These are phyloP conservation scores for Habropoda laboriosa DNA, from an alignment of 1,140 invertebrate species.

Conservation along the genomic window DNA sequence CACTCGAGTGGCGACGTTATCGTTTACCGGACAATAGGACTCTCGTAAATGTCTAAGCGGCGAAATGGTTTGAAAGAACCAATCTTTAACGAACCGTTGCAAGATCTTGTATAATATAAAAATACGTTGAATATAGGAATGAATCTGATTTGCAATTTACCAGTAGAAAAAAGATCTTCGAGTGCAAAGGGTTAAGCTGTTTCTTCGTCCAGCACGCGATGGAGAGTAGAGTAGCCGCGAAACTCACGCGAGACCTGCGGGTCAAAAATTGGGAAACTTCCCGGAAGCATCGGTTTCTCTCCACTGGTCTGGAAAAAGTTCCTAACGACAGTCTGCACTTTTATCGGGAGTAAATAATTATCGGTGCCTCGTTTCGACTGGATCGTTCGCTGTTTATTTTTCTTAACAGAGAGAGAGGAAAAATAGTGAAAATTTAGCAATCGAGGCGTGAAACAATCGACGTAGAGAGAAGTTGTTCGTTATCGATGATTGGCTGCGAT, in stretches of 20 bases:
- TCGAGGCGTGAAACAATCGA: background rate
- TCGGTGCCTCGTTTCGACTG: background rate
- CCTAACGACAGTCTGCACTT: conserved; percentile 17
- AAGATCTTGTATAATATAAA: no score
- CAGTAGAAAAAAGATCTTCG: no score
- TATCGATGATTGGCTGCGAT: background rate
- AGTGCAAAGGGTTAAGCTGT: no score
- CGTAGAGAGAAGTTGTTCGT: background rate
- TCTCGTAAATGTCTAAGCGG: no score
- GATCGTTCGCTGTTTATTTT: background rate
- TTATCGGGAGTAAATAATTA: conserved; percentile 39
- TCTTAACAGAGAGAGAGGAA: no score
- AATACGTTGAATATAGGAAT: no score
- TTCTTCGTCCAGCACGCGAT: no score
- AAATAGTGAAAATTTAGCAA: background rate
- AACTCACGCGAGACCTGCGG: background rate
- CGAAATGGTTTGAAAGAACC: no score
- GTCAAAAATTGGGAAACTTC: conserved; percentile 44
- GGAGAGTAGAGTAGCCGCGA: background rate
- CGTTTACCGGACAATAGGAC: no score
- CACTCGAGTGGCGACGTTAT: no score
- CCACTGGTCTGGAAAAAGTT: conserved; percentile 37
- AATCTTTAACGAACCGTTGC: no score
- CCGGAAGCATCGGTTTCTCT: conserved; percentile 27
- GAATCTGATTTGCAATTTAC: no score